phyloP scores from a whole-genome alignment of 2,113 vertebrate species.

The Chrysemys picta region DNA sequence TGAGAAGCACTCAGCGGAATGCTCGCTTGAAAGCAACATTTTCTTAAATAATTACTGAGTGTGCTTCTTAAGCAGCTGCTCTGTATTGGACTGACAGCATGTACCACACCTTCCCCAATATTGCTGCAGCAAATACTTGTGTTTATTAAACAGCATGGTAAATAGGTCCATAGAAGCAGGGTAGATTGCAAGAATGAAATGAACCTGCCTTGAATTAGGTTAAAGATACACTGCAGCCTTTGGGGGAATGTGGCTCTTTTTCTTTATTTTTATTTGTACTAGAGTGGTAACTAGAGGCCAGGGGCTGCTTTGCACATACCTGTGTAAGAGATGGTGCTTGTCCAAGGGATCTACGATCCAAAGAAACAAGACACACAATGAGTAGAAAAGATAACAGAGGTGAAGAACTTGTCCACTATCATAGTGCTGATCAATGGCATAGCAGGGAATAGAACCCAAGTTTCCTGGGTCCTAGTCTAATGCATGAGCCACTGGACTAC shows the following conservation, averaged over 20 bases:
- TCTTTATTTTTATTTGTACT: background rate
- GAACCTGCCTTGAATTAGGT: background rate
- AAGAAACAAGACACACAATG: background rate
- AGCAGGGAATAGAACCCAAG: background rate
- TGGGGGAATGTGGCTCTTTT: background rate
- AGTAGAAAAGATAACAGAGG: background rate
- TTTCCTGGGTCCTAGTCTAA: accelerated
- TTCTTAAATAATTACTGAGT: background rate
- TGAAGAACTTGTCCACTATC: background rate
- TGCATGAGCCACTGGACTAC: background rate
- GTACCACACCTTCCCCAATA: background rate
- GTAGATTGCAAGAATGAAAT: background rate
- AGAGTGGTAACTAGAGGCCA: background rate
- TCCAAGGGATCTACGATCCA: background rate
- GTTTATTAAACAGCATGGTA: background rate
- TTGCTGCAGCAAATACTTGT: background rate
- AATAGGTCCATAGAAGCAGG: background rate
- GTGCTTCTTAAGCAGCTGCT: background rate
- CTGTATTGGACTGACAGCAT: background rate
- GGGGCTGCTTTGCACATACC: background rate
- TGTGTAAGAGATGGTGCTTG: background rate
- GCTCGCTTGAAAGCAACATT: background rate
- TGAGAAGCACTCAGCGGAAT: background rate
- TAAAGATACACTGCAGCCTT: background rate
- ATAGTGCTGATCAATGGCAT: background rate